Percentiles rank a stretch among this genome's conserved stretches.
Conservation (phyloP, 2,888 invertebrate species). For the Agonopterix alstromeriana region DNA sequence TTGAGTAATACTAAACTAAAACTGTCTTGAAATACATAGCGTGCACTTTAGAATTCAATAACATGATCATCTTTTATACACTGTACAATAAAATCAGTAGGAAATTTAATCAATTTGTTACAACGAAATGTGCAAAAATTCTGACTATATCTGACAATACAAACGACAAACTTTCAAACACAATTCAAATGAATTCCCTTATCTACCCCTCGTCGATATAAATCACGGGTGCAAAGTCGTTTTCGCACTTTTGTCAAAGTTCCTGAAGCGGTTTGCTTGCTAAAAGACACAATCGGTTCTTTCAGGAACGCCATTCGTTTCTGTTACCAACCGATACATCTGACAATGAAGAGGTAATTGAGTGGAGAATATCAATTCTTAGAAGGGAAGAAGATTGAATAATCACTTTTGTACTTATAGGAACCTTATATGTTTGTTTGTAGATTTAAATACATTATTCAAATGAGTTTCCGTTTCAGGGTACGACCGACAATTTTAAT, state of each 20-base stretch:
- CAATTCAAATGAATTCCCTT: conserved; percentile 38
- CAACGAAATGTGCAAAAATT: conserved; percentile 10
- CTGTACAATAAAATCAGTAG: no score
- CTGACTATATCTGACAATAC: no score
- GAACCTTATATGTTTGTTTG: no score
- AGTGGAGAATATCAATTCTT: conserved; percentile 24
- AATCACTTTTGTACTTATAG: conserved; percentile 7
- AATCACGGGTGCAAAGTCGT: conserved; percentile 30
- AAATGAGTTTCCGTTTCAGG: no score
- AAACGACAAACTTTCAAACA: not conserved
- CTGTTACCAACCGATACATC: conserved; percentile 37
- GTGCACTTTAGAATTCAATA: no score
- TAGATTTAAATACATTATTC: no score
- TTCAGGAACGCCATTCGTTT: conserved; percentile 41
- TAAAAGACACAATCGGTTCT: conserved; percentile 35
- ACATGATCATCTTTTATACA: no score
- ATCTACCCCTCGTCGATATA: conserved; percentile 44
- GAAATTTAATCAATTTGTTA: not conserved
- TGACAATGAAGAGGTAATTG: conserved; percentile 39
- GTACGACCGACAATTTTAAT: no score
- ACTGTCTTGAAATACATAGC: no score
- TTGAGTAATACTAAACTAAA: no score
- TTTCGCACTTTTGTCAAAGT: conserved; percentile 38
- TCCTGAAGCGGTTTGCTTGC: conserved; percentile 44
- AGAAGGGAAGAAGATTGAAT: conserved; percentile 18